Percentiles rank a stretch among this genome's conserved stretches.
Conservation (phyloP, 2,797 vertebrate genomes). For the Nyctibius grandis region DNA sequence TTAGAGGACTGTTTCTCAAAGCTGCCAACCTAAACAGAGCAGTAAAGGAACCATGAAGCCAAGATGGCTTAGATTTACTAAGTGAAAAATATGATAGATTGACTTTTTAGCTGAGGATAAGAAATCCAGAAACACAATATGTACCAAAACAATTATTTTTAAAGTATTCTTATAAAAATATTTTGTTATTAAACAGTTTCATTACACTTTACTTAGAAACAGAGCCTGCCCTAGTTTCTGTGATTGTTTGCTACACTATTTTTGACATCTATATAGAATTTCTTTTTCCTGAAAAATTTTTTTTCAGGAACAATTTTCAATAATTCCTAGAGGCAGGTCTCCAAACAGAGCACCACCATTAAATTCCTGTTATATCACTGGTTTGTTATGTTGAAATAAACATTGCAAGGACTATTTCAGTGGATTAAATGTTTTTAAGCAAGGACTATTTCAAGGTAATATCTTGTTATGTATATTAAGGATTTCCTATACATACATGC, state of each 20-base stretch:
- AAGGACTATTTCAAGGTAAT: not conserved
- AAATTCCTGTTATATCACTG: not conserved
- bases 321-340: not conserved
- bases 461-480: not conserved
- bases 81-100: not conserved
- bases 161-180: not conserved
- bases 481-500: not conserved
- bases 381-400: not conserved
- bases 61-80: not conserved
- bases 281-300: too few relatives aligned
- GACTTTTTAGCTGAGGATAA: not conserved
- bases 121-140: not conserved
- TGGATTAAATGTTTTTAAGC: not conserved
- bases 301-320: not conserved
- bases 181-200: not conserved
- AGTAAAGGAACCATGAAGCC: not conserved
- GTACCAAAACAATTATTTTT: not conserved
- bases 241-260: not conserved
- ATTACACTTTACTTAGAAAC: not conserved
- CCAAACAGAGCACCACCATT: not conserved
- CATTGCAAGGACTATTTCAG: not conserved
- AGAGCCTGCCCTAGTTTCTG: not conserved
- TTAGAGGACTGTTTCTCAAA: not conserved
- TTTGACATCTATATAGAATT: not conserved
- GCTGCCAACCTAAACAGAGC: not conserved